Percentiles rank a stretch among this genome's conserved stretches.
phyloP scores from a whole-genome alignment of 2,797 vertebrate species.

The Malurus leucopterus region DNA sequence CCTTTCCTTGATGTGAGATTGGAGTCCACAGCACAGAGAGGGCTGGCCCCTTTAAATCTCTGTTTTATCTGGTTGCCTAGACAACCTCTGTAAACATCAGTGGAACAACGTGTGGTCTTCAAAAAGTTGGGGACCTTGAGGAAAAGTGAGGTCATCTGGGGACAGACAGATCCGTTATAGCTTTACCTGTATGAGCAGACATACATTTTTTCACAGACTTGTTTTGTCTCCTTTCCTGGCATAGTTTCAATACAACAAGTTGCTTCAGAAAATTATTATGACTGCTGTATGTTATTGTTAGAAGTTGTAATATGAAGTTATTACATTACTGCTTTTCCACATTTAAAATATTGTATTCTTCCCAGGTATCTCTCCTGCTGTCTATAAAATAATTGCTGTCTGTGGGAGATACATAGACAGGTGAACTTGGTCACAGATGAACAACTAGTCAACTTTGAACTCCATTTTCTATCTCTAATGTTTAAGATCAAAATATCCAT shows the following conservation, averaged over 20 bases:
- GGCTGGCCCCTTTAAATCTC: slow-evolving; percentile 6
- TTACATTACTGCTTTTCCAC: neutral
- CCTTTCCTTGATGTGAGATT: neutral
- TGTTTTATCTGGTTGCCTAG: slow-evolving; percentile 28
- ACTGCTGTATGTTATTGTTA: neutral
- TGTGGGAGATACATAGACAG: neutral
- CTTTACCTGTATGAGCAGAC: neutral
- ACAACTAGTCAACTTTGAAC: neutral
- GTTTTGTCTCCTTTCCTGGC: neutral
- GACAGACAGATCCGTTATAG: neutral
- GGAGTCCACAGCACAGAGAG: neutral
- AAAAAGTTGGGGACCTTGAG: neutral
- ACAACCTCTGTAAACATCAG: slow-evolving; percentile 15
- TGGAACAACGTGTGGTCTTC: neutral
- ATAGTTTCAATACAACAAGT: neutral
- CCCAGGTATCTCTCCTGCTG: neutral
- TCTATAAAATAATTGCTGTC: neutral
- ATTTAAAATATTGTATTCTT: neutral
- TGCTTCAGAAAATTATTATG: neutral
- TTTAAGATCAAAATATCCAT: neutral
- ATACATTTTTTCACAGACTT: neutral
- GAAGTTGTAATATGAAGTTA: neutral
- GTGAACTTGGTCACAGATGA: neutral
- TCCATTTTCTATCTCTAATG: neutral
- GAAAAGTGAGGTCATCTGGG: neutral